A percentile compares a stretch with the other conserved stretches of the same genome.
Evolutionary conservation across 2,888 invertebrate species (phyloP).

Genomic region (Pseudococcus longispinus): DNA sequence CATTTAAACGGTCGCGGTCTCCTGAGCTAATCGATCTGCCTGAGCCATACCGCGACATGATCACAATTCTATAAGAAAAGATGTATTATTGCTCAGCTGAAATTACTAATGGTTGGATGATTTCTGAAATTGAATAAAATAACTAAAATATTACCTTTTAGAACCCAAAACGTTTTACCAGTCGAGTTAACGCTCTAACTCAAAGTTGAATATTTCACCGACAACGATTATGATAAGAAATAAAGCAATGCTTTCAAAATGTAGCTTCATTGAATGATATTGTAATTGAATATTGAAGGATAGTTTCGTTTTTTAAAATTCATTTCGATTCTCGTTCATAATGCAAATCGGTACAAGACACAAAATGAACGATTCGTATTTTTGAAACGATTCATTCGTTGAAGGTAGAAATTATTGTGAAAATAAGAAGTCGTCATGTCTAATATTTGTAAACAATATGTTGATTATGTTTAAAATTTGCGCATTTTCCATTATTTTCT

Average conservation of each 20-base stretch:
- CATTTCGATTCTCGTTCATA: neutral
- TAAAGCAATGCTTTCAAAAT: neutral
- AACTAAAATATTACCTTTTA: neutral
- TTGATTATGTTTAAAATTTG: neutral
- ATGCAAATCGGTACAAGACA: neutral
- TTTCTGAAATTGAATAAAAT: neutral
- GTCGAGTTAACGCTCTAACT: neutral
- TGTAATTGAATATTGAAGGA: too few relatives aligned
- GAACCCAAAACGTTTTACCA: neutral
- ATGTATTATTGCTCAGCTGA: neutral
- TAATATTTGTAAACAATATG: neutral
- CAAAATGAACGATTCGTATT: neutral
- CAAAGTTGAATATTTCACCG: neutral
- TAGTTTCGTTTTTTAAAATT: neutral
- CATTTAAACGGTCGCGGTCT: neutral
- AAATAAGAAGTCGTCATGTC: neutral
- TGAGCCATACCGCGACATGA: conserved; percentile 4
- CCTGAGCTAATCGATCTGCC: neutral
- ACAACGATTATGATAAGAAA: neutral
- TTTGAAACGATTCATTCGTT: neutral
- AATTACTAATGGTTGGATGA: neutral
- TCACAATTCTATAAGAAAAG: neutral
- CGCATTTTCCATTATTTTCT: neutral
- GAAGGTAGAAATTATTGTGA: neutral
- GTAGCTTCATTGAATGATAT: neutral